Evolutionary conservation across 2,888 invertebrate genomes (phyloP).

Genomic region (Rhagonycha lutea): DNA sequence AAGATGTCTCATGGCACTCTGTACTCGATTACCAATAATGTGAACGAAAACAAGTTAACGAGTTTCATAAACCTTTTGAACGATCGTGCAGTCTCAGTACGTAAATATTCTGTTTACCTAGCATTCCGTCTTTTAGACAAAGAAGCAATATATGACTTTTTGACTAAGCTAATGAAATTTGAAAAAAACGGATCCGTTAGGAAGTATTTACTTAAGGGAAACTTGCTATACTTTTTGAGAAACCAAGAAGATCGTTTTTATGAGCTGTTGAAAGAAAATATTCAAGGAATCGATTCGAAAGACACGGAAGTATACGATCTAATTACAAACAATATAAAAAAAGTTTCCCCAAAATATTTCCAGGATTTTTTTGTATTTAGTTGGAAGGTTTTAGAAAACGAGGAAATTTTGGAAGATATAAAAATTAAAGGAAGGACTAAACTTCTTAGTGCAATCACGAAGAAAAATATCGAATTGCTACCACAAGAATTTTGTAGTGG

Average conservation of each 20-base stretch:
- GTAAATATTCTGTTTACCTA: conserved; percentile 17
- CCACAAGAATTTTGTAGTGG: background rate
- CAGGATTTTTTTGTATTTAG: background rate
- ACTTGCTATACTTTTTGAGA: conserved; percentile 8
- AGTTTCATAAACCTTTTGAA: conserved; percentile 3
- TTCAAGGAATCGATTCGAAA: background rate
- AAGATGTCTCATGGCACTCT: conserved; percentile 11
- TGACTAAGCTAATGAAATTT: background rate
- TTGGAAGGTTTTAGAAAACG: conserved; percentile 1
- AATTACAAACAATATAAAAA: background rate
- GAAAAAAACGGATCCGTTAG: conserved; percentile 17
- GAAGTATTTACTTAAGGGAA: conserved; percentile 9
- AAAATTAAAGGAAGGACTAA: background rate
- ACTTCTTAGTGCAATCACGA: background rate
- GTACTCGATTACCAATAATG: conserved; percentile 1
- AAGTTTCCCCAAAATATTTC: background rate
- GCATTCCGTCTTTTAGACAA: conserved; percentile 4
- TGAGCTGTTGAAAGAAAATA: conserved; percentile 3
- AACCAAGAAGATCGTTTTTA: conserved; percentile 17
- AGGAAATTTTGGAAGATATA: background rate
- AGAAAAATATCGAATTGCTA: background rate
- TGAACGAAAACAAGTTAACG: conserved; percentile 9
- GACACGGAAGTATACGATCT: conserved; percentile 4
- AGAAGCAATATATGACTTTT: background rate
- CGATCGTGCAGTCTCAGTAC: conserved; percentile 10